phyloP scores from a whole-genome alignment of 2,797 vertebrate genomes.

The Tinamus major region DNA sequence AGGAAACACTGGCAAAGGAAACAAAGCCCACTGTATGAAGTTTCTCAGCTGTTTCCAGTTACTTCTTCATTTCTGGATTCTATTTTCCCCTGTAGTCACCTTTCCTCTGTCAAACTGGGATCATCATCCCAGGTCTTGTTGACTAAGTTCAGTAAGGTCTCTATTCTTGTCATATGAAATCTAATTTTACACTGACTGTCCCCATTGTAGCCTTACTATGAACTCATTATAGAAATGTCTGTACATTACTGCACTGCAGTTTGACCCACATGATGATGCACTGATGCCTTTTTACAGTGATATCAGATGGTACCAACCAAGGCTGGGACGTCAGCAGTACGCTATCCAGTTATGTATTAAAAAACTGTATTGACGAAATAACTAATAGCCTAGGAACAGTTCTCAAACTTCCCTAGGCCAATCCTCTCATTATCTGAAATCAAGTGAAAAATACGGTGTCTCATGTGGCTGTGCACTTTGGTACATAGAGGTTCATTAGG shows the following conservation, averaged over 20 bases:
- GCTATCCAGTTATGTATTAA: not conserved
- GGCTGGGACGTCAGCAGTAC: not conserved
- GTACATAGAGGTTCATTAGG: not conserved
- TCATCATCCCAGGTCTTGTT: not conserved
- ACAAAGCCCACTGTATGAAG: rapidly evolving
- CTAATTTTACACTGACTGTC: rapidly evolving
- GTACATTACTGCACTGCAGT: not conserved
- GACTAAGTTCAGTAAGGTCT: not conserved
- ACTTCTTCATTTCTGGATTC: not conserved
- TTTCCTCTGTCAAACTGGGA: not conserved
- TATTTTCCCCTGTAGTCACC: not conserved
- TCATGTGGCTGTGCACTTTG: not conserved
- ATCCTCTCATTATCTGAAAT: not conserved
- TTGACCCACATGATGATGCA: not conserved
- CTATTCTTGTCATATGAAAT: not conserved
- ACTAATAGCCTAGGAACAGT: not conserved
- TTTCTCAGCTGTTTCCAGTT: not conserved
- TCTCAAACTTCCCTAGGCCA: not conserved
- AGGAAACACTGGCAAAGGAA: not conserved
- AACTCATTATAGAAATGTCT: not conserved
- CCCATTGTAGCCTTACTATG: not conserved
- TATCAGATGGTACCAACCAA: not conserved
- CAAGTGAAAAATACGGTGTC: not conserved
- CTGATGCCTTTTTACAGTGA: not conserved
- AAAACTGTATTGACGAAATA: not conserved